These are phyloP conservation scores for Xenopus laevis DNA, from an alignment of 2,113 vertebrate species.

Conservation along the genomic window DNA sequence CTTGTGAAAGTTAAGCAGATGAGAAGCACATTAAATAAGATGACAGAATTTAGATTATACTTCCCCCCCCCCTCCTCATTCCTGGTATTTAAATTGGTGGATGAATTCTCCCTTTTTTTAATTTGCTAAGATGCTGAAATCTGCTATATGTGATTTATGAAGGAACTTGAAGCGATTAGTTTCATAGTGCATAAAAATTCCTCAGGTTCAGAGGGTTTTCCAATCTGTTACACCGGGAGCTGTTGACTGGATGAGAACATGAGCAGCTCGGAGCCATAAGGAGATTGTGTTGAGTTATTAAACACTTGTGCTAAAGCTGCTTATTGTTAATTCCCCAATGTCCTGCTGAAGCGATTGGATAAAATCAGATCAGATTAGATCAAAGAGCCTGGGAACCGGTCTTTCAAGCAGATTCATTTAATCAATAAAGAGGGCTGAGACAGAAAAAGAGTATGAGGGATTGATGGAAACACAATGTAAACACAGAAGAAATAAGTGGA, in stretches of 20 bases:
- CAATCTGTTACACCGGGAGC: conserved; percentile 72
- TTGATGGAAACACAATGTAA: conserved; percentile 5
- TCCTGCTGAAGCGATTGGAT: conserved; percentile 81
- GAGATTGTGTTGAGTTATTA: conserved; percentile 90
- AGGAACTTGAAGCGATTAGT: conserved; percentile 81
- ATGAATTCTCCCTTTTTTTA: conserved; percentile 52
- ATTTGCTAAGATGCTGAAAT: conserved; percentile 77
- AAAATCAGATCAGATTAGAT: conserved; percentile 83
- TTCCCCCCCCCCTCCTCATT: conserved; percentile 35
- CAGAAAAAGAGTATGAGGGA: conserved; percentile 46
- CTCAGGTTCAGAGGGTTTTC: conserved; percentile 71
- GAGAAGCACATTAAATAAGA: conserved; percentile 66
- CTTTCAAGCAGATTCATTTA: conserved; percentile 81
- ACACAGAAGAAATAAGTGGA: conserved; percentile 53
- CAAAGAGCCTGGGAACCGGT: conserved; percentile 80
- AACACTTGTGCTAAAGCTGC: conserved; percentile 90
- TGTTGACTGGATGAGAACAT: conserved; percentile 72
- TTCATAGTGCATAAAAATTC: conserved; percentile 80
- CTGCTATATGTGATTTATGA: conserved; percentile 79
- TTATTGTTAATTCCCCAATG: conserved; percentile 83
- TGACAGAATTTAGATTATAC: conserved; percentile 63
- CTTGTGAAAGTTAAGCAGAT: conserved; percentile 67
- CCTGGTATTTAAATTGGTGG: conserved; percentile 51
- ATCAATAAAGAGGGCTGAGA: conserved; percentile 77
- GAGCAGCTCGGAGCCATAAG: conserved; percentile 79